These are phyloP conservation scores for Eretmochelys imbricata DNA, from an alignment of 2,113 vertebrate genomes.

Conservation along the genomic window DNA sequence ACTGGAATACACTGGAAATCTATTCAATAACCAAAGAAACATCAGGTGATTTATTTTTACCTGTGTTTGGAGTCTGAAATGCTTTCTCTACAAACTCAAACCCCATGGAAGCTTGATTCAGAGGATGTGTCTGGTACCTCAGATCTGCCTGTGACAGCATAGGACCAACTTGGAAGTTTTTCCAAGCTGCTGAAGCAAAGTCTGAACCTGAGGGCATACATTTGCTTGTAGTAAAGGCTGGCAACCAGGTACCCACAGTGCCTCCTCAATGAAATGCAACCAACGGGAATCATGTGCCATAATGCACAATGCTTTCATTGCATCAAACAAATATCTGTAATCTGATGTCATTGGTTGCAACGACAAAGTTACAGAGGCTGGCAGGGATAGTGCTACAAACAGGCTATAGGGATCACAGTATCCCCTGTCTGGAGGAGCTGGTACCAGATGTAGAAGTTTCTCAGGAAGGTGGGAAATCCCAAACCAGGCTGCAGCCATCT, in stretches of 20 bases:
- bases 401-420: neutral
- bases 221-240: neutral
- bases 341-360: accelerated
- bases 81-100: conserved; percentile 26
- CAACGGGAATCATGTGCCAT: neutral
- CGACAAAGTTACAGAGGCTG: neutral
- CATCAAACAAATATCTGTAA: accelerated
- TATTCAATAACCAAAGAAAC: neutral
- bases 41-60: neutral
- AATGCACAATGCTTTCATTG: neutral
- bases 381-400: neutral
- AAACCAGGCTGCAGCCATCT: neutral
- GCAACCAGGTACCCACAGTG: neutral
- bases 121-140: neutral
- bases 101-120: neutral
- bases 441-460: neutral
- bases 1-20: neutral
- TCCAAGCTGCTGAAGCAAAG: neutral
- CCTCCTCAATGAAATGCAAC: neutral
- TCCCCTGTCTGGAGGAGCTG: accelerated
- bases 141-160: neutral
- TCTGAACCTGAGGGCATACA: neutral
- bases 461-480: neutral
- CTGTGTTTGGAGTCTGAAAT: conserved; percentile 14
- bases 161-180: neutral